Evolutionary conservation across 2,113 vertebrate species (phyloP), one percentile per base, ranked within the genome.

Genomic region (Calyptomena viridis): DNA sequence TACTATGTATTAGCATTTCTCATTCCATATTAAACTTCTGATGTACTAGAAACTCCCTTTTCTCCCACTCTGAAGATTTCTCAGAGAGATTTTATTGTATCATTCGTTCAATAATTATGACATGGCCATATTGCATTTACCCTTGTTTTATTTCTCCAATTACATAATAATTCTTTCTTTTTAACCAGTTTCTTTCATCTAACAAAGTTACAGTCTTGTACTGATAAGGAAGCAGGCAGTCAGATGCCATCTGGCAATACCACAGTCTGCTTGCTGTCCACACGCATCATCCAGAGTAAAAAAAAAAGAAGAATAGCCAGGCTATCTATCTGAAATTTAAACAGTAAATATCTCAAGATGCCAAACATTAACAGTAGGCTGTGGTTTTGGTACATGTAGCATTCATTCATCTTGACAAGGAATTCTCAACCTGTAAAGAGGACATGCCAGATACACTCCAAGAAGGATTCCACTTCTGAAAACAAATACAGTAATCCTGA

Each of bases 1-100:
- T 89, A 86, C 39, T 78, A 53, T 46, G 35, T 60, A 91, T 95
- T 96, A 95, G 27, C 33, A 47, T 31, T 87, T 93, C 68, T 94
- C 78, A 89, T 78, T 93, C 53, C 1, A 1, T 73, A 79, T 79
- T 52, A 84, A 95, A 94, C 49, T 83, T 82, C 25, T 58, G 80
- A 91, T 35, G 14, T 71, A 78, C 23, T 9, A 69, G 60, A 47
- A 88, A 85, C 82, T 90, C 82, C 85, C 44, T 64, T 37, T 90
- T 92, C 72, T 88, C 55, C 59, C 42, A 73, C 63, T 64, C 46
- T 4, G 2, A 84, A 92, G 55, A 74, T 44, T 79, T 92, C 49
- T 91, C 16, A 5, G 31, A 60, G 62, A 81, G 40, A 52, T 89
- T 74, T 94, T 80, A 67, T 73, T 85, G 71, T 53, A 93, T 50